Base-by-base conservation (phyloP, 2,113 vertebrate genomes). In the Ochotona curzoniae region DNA sequence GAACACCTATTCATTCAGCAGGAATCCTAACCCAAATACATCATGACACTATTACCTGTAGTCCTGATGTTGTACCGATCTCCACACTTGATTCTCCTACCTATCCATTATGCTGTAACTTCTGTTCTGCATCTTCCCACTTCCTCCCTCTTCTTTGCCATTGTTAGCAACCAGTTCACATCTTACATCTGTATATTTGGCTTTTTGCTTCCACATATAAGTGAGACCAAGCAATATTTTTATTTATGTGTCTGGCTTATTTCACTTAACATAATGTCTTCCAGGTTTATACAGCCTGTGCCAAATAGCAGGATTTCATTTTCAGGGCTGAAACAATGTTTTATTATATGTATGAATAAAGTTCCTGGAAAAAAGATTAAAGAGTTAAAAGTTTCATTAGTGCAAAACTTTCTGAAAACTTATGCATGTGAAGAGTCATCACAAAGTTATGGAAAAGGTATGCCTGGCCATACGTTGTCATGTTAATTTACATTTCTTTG, bases 201-300 rank as follows among this genome's bases (percentile, higher is more conserved):
- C 18, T 15, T 69, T 47, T 61, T 69, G 85, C 73, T n/a, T 30
- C 63, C 60, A 61, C 61, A 61, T 18, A 75, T 67, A 75, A 60
- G 23, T 82, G 60, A 61, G 47, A 87, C 35, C 35, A 49, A 20
- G 57, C 8, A 74, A 20, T 38, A 12, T 28, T 75, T 88, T 75
- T 54, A 60, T 93, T 75, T 49, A 28, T 63, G 23, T 6, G 63
- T 80, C 70, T 87, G 51, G 66, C 73, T 87, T 21, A 30, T 79
- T 75, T 75, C 70, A 61, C 17, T 88, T 76, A 88, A 61, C 60
- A 61, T 81, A 71, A 80, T 28, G 28, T 67, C 70, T 83, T 88
- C 78, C 30, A 93, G 13, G 32, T 35, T 25, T 21, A 60, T 8
- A 25, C 51, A 32, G 67, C 26, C 25, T 47, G 5, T 66, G 26